Evolutionary conservation across 2,888 invertebrate species (phyloP), one percentile per base, ranked within the genome.

Genomic region (Resseliella maxima): DNA sequence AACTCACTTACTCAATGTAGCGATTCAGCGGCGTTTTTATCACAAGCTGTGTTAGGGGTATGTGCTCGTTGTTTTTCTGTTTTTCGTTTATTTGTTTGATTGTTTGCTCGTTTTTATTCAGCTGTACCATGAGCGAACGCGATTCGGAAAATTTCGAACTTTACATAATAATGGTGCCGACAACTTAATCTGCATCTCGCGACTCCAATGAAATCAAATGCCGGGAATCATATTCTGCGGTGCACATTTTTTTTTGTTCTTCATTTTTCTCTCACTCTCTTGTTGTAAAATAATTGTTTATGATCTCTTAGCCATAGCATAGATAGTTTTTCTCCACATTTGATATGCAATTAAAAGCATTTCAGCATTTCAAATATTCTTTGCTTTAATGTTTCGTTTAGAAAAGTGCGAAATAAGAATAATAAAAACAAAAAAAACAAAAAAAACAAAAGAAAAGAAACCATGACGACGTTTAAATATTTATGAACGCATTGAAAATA

Each of bases 111-210:
- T n/a, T 3, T 50, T 50, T 6, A 15, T 50, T 50, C 18, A 15
- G 46, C 18, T 41, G 46, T 50, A 2, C 72, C 15, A 31, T 15
- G 31, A 72, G 31, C 72, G 72, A 72, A 31, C 18, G 46, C 83
- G 12, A 83, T 83, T 38, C 38, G 38, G 38, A 83, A 83, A 83
- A 83, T 36, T 83, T 38, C n/a, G n/a, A 38, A 83, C 38, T 83
- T 83, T 83, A 83, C 83, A 83, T 72, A 72, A 72, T 72, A 83
- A 83, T 83, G 38, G 38, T 83, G 38, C 83, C 38, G 83, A 83
- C 83, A 83, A 83, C 83, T 83, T 83, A 83, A 83, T 83, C 83
- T 83, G 83, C 38, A 38, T 83, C 38, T 83, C 83, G 83, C 83
- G 38, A 72, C 31, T 15, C 15, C 31, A 15, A 12, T 72, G 27